phyloP scores from a whole-genome alignment of 2,888 invertebrate genomes.

The Platycheirus albimanus region DNA sequence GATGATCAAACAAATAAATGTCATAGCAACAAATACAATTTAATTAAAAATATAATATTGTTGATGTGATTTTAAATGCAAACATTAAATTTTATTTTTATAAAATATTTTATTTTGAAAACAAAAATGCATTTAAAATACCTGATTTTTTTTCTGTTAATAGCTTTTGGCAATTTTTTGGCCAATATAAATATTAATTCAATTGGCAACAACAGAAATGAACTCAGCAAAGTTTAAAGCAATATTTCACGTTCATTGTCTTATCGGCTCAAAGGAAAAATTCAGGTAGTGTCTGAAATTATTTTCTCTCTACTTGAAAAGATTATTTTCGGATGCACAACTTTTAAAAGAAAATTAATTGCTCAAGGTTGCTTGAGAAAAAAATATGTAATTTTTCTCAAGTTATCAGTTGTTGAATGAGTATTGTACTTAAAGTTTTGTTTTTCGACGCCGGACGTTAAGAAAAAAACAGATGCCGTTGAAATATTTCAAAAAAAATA shows the following conservation, averaged over 20 bases:
- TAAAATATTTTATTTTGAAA: background rate
- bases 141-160: background rate
- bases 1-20: background rate
- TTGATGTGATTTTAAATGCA: background rate
- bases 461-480: background rate
- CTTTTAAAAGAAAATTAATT: background rate
- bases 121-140: slow-evolving; percentile 20
- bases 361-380: background rate
- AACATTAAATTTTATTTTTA: background rate
- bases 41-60: background rate
- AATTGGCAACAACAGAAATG: background rate
- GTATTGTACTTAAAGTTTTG: background rate
- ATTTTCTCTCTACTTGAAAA: background rate
- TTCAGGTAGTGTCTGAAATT: slow-evolving; percentile 5
- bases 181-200: background rate
- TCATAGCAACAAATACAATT: background rate
- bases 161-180: slow-evolving; percentile 4
- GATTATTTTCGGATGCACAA: background rate
- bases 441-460: background rate
- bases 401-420: background rate
- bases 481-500: slow-evolving; percentile 6
- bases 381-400: background rate
- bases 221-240: too few relatives aligned
- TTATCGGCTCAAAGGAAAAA: background rate
- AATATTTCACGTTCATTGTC: background rate